Evolutionary conservation across 2,888 invertebrate species (phyloP), one percentile per base, ranked within the genome.

Genomic region (Folsomia manolachei): DNA sequence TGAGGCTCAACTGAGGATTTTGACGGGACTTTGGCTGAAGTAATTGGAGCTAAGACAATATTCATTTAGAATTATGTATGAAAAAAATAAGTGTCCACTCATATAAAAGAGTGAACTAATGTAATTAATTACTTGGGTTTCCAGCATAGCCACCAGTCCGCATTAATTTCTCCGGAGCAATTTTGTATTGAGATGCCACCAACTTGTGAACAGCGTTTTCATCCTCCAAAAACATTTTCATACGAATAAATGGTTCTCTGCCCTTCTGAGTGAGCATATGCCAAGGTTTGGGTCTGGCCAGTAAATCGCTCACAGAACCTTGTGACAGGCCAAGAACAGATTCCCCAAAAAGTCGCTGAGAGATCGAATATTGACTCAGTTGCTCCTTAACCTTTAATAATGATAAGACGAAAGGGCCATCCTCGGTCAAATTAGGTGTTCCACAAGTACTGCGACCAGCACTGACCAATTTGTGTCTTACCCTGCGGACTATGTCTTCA

Each of bases 251-350:
- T 0, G 97, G 97, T 83, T 97, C 97, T 26, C 97, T 88, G 1
- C 96, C 96, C 84, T 97, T 97, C 80, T 84, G 67, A 11, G 67
- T 67, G 66, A 99, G 87, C 96, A 97, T 97, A 83, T 96, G 95
- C 99, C 98, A 99, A 0, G 97, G 96, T 84, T 99, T 99, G 51
- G 99, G 99, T 68, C 99, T 86, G 25, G 98, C 98, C 77, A 99
- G 86, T 60, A 99, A 87, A 84, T 99, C 99, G 63, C 97, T 97
- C 0, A 99, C 99, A 2, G 96, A 96, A 52, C 99, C 99, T 84
- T 97, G 97, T 1, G 95, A 95, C 69, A 97, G 85, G 0, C 97
- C 97, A 73, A 99, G 87, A n/a, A 99, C 97, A 1, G 94, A 95
- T 84, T 99, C 99, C 9, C 99, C 99, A 83, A 99, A 99, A 65